Conservation (phyloP, 2,113 vertebrate genomes). For the Gorsachius goisagi region DNA sequence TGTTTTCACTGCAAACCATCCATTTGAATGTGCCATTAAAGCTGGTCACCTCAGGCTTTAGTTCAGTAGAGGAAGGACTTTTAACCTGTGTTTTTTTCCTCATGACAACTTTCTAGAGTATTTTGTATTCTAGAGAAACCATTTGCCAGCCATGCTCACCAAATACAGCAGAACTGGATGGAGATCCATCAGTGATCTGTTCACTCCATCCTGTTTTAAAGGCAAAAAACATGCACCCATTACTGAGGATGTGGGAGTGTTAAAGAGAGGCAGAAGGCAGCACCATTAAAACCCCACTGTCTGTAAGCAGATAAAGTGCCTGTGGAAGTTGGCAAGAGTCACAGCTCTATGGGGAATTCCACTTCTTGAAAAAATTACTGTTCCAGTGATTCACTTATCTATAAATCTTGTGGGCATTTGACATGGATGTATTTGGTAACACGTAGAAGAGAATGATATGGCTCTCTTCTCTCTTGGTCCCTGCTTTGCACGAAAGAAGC, state of each 20-base stretch:
- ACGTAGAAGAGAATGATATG: background rate
- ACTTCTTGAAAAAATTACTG: background rate
- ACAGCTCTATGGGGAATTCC: background rate
- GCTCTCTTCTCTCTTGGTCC: background rate
- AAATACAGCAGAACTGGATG: background rate
- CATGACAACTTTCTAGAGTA: background rate
- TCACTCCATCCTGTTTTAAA: background rate
- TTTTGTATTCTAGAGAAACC: background rate
- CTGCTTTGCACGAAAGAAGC: background rate
- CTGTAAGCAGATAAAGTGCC: background rate
- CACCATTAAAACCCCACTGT: background rate
- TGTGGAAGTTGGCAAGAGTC: background rate
- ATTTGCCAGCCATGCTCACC: background rate
- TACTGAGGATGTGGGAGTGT: background rate
- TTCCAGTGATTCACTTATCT: background rate
- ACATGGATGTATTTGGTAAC: background rate
- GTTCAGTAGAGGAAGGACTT: background rate
- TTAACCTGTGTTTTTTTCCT: background rate
- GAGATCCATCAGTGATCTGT: background rate
- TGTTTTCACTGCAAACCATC: background rate
- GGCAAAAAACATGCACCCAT: background rate
- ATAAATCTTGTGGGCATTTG: background rate
- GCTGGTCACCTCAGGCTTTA: background rate
- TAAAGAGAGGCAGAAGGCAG: background rate
- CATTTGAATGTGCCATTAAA: background rate